Evolutionary conservation across 2,888 invertebrate genomes (phyloP).

Genomic region (Conomelus anceps): DNA sequence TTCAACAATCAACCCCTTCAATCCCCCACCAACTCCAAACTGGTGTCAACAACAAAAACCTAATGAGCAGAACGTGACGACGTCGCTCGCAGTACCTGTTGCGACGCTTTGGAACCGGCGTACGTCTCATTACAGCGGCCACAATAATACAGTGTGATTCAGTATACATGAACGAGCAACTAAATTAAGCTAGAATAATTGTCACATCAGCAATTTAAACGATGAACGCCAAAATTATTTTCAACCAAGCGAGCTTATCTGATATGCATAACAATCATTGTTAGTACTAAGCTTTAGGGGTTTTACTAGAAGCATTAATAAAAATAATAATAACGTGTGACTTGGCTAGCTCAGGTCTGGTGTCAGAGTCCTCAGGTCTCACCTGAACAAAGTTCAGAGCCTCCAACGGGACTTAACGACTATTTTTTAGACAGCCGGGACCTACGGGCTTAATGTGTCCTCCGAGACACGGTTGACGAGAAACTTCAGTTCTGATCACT

Average conservation of each 20-base stretch:
- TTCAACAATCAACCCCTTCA: not conserved
- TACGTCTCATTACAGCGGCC: not conserved
- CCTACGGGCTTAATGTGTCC: too few species aligned
- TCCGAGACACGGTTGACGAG: too few species aligned
- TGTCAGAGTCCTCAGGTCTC: too few species aligned
- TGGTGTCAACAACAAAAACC: not conserved
- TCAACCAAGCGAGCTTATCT: not conserved
- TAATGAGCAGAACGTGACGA: not conserved
- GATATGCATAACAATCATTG: not conserved
- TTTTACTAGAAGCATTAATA: too few species aligned
- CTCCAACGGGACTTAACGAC: too few species aligned
- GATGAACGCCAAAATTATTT: not conserved
- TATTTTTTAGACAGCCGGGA: too few species aligned
- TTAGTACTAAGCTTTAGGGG: not conserved
- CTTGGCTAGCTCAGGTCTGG: too few species aligned
- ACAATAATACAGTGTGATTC: not conserved
- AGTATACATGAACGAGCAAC: not conserved
- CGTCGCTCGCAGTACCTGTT: not conserved
- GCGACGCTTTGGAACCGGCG: not conserved
- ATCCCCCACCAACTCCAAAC: not conserved
- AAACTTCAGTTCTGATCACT: not conserved
- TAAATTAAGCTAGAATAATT: not conserved
- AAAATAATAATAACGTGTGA: too few species aligned
- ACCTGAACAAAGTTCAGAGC: too few species aligned
- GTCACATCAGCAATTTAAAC: not conserved